Conservation (phyloP, 92 coral and sea anemone species). For the Plumapathes pennacea region DNA sequence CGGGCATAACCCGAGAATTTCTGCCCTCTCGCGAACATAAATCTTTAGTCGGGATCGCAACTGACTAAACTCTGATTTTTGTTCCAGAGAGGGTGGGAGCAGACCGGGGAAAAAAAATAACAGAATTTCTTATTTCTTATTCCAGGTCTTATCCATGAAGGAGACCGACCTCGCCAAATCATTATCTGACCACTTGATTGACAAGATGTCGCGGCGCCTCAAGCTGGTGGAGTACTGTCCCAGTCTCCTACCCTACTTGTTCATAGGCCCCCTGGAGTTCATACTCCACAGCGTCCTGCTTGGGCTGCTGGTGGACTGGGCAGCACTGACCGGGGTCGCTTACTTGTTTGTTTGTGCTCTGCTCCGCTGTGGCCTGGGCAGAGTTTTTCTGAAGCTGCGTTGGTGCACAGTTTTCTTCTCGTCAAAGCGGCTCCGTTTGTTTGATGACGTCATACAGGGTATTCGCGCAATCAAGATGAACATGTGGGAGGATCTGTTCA, state of each 20-base stretch:
- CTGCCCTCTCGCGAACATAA: too few relatives aligned
- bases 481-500: slow-evolving; percentile 7
- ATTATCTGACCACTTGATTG: slow-evolving; percentile 9
- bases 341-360: slow-evolving; percentile 15
- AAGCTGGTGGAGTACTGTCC: slow-evolving; percentile 13
- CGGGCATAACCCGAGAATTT: too few relatives aligned
- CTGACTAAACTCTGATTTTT: too few relatives aligned
- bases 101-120: not conserved
- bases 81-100: too few relatives aligned
- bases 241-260: slow-evolving; percentile 3
- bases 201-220: slow-evolving; percentile 11
- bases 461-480: slow-evolving; percentile 20
- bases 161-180: slow-evolving; percentile 3
- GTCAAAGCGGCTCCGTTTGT: slow-evolving; percentile 11
- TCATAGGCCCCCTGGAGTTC: slow-evolving; percentile 26
- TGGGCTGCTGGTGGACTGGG: slow-evolving; percentile 13
- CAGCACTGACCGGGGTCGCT: not conserved
- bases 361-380: slow-evolving; percentile 11
- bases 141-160: slow-evolving; percentile 12
- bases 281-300: not conserved
- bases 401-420: slow-evolving; percentile 8
- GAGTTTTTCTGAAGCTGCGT: slow-evolving; percentile 14
- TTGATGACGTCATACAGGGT: slow-evolving; percentile 12
- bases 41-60: too few relatives aligned
- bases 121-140: not conserved